phyloP scores from a whole-genome alignment of 1,140 invertebrate species.

The Lepidurus arcticus region DNA sequence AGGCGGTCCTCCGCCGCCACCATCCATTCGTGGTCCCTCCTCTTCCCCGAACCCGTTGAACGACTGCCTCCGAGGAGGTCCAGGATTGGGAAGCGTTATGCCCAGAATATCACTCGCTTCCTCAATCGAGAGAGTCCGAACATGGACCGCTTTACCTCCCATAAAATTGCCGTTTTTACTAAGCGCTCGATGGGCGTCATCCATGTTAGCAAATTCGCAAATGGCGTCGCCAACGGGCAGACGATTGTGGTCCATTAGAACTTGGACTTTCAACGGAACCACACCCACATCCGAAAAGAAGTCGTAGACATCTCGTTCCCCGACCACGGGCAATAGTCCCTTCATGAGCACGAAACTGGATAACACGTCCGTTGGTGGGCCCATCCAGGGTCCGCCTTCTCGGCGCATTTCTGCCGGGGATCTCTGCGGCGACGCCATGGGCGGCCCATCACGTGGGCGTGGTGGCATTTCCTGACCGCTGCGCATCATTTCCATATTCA shows the following conservation, averaged over 20 bases:
- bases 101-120: constrained; percentile 42
- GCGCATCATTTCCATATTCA: not conserved
- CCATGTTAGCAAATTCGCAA: constrained; percentile 66
- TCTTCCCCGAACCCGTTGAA: not conserved
- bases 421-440: not conserved
- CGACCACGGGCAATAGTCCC: constrained; percentile 65
- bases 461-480: not conserved
- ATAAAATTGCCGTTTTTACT: constrained; percentile 63
- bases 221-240: constrained; percentile 71
- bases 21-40: not conserved
- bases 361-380: not conserved
- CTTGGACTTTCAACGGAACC: constrained; percentile 67
- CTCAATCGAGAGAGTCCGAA: constrained; percentile 58
- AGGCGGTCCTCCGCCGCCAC: not conserved
- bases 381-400: not conserved
- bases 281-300: constrained; percentile 71
- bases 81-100: not conserved
- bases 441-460: not conserved
- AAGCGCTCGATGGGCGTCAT: constrained; percentile 63
- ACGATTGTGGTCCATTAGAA: constrained; percentile 58
- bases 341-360: constrained; percentile 54
- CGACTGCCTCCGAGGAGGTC: constrained; percentile 1
- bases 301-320: constrained; percentile 68
- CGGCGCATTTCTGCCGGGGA: not conserved
- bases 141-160: constrained; percentile 52